phyloP scores from a whole-genome alignment of 1,140 invertebrate genomes.

The Saccostrea echinata region DNA sequence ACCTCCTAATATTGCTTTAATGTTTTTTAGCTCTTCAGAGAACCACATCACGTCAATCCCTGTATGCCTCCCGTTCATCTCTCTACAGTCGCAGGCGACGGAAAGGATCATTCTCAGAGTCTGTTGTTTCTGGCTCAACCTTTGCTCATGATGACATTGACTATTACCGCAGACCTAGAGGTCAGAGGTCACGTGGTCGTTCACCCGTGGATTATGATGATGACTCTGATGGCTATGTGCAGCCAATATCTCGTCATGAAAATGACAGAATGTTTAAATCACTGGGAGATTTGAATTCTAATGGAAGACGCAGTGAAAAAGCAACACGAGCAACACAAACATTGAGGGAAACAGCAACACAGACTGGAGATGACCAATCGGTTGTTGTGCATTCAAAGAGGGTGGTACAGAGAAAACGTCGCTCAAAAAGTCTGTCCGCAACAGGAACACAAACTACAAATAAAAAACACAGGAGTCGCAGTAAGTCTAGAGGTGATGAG shows the following conservation, averaged over 20 bases:
- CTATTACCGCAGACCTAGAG: slow-evolving; percentile 38
- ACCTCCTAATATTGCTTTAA: not conserved
- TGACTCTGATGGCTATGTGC: slow-evolving; percentile 63
- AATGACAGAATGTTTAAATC: slow-evolving; percentile 66
- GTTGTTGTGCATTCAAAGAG: slow-evolving; percentile 62
- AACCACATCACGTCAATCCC: slow-evolving; percentile 69
- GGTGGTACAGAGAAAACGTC: slow-evolving; percentile 60
- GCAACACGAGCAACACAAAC: slow-evolving; percentile 67
- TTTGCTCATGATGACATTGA: slow-evolving; percentile 72
- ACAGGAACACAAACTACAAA: slow-evolving; percentile 65
- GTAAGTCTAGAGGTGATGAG: not conserved
- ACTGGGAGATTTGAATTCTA: slow-evolving; percentile 66
- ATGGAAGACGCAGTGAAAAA: slow-evolving; percentile 52
- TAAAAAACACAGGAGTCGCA: slow-evolving; percentile 46
- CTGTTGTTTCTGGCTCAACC: slow-evolving; percentile 62
- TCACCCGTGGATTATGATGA: slow-evolving; percentile 56
- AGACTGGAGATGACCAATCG: slow-evolving; percentile 65
- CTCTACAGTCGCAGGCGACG: slow-evolving; percentile 69
- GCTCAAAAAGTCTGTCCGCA: slow-evolving; percentile 63
- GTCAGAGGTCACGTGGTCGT: not conserved
- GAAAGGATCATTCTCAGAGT: slow-evolving; percentile 67
- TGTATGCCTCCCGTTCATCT: slow-evolving; percentile 75
- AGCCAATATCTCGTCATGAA: slow-evolving; percentile 61
- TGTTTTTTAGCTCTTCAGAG: slow-evolving; percentile 67
- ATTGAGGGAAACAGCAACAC: slow-evolving; percentile 70